Conservation (phyloP, 2,113 vertebrate genomes). For the Bubo scandiacus region DNA sequence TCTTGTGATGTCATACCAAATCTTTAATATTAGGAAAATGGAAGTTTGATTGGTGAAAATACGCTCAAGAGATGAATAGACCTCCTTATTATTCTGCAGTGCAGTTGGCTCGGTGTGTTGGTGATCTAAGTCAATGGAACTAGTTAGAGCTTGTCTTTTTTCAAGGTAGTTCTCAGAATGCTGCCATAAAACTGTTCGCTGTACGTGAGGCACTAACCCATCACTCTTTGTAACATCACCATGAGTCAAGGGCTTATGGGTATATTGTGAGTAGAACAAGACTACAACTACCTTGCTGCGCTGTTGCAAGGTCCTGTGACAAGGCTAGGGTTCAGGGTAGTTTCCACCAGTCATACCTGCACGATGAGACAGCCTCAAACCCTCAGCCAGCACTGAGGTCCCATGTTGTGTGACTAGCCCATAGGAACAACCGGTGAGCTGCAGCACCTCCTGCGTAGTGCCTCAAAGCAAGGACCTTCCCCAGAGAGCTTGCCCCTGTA, state of each 20-base stretch:
- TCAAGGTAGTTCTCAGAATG: neutral
- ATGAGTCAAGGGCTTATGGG: neutral
- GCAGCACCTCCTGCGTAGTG: neutral
- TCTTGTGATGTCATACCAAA: conserved; percentile 52
- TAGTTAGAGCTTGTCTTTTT: neutral
- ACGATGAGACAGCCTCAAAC: neutral
- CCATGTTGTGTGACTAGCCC: neutral
- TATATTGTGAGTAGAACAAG: neutral
- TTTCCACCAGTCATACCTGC: neutral
- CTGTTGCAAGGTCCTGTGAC: neutral
- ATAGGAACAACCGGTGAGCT: accelerated
- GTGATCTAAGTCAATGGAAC: conserved; percentile 39
- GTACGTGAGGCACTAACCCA: neutral
- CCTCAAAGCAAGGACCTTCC: neutral
- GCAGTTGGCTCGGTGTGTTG: neutral
- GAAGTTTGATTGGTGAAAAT: conserved; percentile 50
- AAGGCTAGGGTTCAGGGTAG: neutral
- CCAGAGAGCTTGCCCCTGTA: neutral
- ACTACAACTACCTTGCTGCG: neutral
- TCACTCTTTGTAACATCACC: neutral
- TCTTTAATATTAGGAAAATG: conserved; percentile 45
- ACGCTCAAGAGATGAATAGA: conserved; percentile 20
- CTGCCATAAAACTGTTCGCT: neutral
- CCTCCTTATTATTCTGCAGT: neutral
- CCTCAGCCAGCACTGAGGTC: neutral